A percentile compares a stretch with the other conserved stretches of the same genome.
phyloP scores from a whole-genome alignment of 2,797 vertebrate genomes.

The Limosa lapponica region DNA sequence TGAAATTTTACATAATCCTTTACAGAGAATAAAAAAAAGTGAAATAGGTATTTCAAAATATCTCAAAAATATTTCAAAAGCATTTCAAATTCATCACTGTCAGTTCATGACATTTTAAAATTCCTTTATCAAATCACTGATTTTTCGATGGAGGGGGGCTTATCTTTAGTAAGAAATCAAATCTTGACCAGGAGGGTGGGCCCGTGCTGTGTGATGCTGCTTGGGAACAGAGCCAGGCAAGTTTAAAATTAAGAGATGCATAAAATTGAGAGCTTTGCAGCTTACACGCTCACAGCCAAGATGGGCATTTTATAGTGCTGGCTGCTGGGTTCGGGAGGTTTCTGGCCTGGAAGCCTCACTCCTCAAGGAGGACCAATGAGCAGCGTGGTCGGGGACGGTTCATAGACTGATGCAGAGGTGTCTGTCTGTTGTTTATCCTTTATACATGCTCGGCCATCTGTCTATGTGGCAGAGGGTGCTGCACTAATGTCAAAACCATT shows the following conservation, averaged over 20 bases:
- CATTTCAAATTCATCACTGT: not conserved
- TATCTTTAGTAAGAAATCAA: not conserved
- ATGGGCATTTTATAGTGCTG: not conserved
- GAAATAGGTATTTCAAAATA: not conserved
- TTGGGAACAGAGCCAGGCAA: not conserved
- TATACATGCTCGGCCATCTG: rapidly evolving
- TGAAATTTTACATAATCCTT: not conserved
- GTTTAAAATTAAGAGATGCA: not conserved
- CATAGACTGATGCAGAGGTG: not conserved
- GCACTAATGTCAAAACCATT: not conserved
- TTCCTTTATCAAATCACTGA: not conserved
- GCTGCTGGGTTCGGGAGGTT: not conserved
- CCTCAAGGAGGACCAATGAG: not conserved
- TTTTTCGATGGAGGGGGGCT: not conserved
- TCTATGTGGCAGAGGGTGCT: not conserved
- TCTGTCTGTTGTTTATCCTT: not conserved
- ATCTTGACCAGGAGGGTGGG: not conserved
- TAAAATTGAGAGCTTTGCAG: not conserved
- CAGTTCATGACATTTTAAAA: not conserved
- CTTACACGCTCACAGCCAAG: rapidly evolving
- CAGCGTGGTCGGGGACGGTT: not conserved
- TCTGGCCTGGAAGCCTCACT: not conserved
- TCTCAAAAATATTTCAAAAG: not conserved
- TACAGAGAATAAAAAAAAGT: not conserved
- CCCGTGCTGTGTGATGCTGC: not conserved